phyloP scores from a whole-genome alignment of 2,797 vertebrate species.

The Dicrostonyx torquatus region DNA sequence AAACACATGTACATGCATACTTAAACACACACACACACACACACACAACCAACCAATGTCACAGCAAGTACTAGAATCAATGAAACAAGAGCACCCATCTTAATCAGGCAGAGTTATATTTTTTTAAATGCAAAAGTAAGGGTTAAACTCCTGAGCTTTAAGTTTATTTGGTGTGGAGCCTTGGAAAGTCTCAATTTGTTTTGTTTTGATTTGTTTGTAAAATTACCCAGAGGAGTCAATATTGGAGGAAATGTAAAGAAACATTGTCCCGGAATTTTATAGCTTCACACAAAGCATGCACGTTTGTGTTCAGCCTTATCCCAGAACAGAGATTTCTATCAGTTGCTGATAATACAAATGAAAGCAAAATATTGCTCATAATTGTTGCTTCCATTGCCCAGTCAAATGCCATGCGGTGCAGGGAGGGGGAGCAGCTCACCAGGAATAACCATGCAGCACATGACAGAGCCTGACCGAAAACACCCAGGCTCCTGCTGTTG shows the following conservation, averaged over 20 bases:
- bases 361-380: neutral
- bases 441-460: neutral
- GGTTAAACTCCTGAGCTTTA: neutral
- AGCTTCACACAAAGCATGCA: neutral
- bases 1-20: neutral
- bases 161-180: neutral
- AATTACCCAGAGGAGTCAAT: neutral
- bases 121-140: neutral
- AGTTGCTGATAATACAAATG: neutral
- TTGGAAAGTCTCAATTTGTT: neutral
- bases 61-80: neutral
- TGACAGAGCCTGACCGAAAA: neutral
- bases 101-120: neutral
- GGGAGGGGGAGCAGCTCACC: neutral
- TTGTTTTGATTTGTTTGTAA: neutral
- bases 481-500: neutral
- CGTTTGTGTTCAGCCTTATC: constrained; percentile 15
- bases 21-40: neutral
- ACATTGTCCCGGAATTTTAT: neutral
- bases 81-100: neutral
- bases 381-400: neutral
- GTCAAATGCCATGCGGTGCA: neutral
- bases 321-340: constrained; percentile 12
- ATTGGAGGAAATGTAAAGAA: neutral
- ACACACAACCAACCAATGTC: neutral